phyloP scores from a whole-genome alignment of 2,113 vertebrate genomes.

The Propithecus coquereli region DNA sequence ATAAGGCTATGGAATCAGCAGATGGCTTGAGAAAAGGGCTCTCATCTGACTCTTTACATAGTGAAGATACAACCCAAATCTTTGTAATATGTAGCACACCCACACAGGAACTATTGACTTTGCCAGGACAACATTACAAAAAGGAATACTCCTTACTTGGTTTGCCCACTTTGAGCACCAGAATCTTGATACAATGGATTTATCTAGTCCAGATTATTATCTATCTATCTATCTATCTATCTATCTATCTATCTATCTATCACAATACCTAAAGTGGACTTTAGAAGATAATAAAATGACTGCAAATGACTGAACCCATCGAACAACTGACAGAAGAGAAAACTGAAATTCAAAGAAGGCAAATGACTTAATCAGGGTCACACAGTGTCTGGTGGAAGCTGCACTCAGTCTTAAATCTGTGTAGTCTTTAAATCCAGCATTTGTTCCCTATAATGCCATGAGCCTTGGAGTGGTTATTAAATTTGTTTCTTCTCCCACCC shows the following conservation, averaged over 20 bases:
- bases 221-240: background rate
- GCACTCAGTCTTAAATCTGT: background rate
- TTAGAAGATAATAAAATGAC: constrained; percentile 37
- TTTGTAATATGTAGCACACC: background rate
- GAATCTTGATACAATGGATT: background rate
- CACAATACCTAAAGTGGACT: background rate
- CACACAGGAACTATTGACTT: background rate
- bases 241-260: background rate
- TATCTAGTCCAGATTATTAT: background rate
- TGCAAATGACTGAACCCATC: background rate
- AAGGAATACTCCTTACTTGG: background rate
- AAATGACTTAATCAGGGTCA: background rate
- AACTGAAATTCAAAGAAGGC: background rate
- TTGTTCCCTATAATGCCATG: background rate
- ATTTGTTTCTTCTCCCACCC: background rate
- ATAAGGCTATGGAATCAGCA: background rate
- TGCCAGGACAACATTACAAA: background rate
- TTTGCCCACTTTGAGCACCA: background rate
- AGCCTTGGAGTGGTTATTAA: background rate
- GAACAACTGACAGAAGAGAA: background rate
- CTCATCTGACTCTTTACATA: background rate
- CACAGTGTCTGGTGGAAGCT: background rate
- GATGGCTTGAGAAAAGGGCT: background rate
- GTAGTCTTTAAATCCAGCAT: background rate
- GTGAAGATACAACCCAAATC: background rate